These are phyloP conservation scores for Drosophila tanythrix DNA, from an alignment of 2,888 invertebrate genomes.

Conservation along the genomic window DNA sequence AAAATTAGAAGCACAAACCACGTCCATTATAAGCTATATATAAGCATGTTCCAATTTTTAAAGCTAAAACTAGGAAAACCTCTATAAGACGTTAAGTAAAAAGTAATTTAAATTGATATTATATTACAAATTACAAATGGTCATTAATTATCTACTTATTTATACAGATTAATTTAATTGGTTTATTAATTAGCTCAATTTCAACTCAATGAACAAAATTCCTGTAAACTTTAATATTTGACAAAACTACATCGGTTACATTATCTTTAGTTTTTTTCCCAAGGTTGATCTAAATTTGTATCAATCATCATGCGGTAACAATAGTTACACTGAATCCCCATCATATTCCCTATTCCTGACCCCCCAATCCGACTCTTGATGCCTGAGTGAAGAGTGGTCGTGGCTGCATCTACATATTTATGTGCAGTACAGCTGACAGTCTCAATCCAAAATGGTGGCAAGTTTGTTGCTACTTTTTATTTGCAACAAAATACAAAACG, in stretches of 20 bases:
- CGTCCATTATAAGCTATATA: too few relatives aligned
- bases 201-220: not conserved
- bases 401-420: conserved; percentile 28
- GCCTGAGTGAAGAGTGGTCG: conserved; percentile 16
- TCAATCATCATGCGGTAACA: conserved; percentile 1
- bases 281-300: not conserved
- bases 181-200: not conserved
- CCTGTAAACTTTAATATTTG: too few relatives aligned
- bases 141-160: not conserved
- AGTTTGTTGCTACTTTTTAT: conserved; percentile 61
- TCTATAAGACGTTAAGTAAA: not conserved
- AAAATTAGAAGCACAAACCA: too few relatives aligned
- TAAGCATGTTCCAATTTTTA: not conserved
- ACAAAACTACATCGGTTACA: not conserved
- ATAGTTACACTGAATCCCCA: conserved; percentile 1
- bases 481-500: conserved; percentile 61
- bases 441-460: conserved; percentile 45
- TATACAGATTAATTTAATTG: not conserved
- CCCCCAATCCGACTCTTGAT: conserved; percentile 43
- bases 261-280: not conserved
- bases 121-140: not conserved
- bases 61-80: not conserved
- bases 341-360: not conserved
- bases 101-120: not conserved
- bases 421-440: conserved; percentile 45